Evolutionary conservation across 1,140 invertebrate genomes (phyloP), one percentile per base, ranked within the genome.

Genomic region (Camponotus vicinus): DNA sequence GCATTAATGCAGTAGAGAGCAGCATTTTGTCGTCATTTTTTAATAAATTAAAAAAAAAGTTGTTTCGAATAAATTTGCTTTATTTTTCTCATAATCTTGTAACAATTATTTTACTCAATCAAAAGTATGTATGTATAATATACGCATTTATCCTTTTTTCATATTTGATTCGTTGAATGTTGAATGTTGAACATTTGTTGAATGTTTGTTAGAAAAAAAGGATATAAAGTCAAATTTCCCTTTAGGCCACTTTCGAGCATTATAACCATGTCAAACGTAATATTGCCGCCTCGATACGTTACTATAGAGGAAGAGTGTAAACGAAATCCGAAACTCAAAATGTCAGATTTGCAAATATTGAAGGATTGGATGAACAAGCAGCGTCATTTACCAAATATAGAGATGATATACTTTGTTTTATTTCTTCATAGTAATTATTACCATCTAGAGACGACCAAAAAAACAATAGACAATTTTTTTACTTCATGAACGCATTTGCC

Each of bases 371-470:
- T 96, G n/a, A 93, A 94, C 11, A 96, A 95, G 55, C 96, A 97
- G 86, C 96, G 96, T 2, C 96, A 97, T 91, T 90, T 97, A 55
- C 97, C 97, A 2, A 93, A 95, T 79, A 93, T 96, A 6, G 86
- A 94, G 15, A 95, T 97, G 92, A 93, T 96, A 18, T 96, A 97
- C 86, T 91, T 97, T 0, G 95, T 96, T 64, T 89, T 97, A 57
- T 97, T 97, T 89, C 95, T 97, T 66, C 96, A 97, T 88, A 96
- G 96, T 87, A 97, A 97, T 93, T 95, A 96, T 79, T 96, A 95
- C 86, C 95, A 96, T 69, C 95, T 96, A 86, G 97, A 97, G 89
- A 89, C 95, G 57, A 95, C 97, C 0, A 97, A 97, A 92, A 92
- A 93, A 52, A 96, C 96, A 2, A 96, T 97, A 21, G 96, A 97